These are phyloP conservation scores for Pangasianodon gigas DNA, from an alignment of 2,113 vertebrate genomes.

Conservation along the genomic window DNA sequence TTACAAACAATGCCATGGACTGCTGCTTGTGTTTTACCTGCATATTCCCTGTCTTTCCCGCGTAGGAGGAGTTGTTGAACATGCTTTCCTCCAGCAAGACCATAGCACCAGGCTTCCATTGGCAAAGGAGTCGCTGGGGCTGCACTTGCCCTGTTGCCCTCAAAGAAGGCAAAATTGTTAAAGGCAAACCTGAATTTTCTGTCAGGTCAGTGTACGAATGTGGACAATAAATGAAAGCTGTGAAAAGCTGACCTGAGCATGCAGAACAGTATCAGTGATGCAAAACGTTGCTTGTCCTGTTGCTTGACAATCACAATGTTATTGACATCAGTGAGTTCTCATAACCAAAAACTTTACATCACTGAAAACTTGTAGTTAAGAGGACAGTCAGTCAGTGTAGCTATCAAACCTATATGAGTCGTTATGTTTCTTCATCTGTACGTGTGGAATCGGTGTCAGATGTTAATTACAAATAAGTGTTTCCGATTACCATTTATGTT, in stretches of 20 bases:
- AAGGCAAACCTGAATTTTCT: slow-evolving; percentile 77
- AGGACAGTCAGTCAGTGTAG: not conserved
- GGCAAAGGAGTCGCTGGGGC: slow-evolving; percentile 88
- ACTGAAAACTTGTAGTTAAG: not conserved
- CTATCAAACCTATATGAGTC: not conserved
- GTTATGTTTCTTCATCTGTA: not conserved
- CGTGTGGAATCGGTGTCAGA: not conserved
- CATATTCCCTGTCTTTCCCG: not conserved
- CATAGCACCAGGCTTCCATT: slow-evolving; percentile 80
- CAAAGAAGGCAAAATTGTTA: slow-evolving; percentile 77
- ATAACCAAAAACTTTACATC: not conserved
- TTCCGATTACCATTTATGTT: not conserved
- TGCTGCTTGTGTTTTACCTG: not conserved
- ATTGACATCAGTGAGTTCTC: not conserved
- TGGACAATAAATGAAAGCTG: not conserved
- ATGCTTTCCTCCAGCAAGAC: slow-evolving; percentile 69
- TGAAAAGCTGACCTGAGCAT: not conserved
- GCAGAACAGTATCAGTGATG: not conserved
- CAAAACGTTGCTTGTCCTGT: not conserved
- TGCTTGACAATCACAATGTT: not conserved
- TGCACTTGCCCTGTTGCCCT: slow-evolving; percentile 84
- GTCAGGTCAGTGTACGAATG: slow-evolving; percentile 75
- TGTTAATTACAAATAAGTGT: not conserved
- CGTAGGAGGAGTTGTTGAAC: slow-evolving; percentile 82
- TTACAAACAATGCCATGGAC: too few relatives aligned